A percentile compares a stretch with the other conserved stretches of the same genome.
Evolutionary conservation across 2,113 vertebrate species (phyloP).

Genomic region (Hemichromis elongatus): DNA sequence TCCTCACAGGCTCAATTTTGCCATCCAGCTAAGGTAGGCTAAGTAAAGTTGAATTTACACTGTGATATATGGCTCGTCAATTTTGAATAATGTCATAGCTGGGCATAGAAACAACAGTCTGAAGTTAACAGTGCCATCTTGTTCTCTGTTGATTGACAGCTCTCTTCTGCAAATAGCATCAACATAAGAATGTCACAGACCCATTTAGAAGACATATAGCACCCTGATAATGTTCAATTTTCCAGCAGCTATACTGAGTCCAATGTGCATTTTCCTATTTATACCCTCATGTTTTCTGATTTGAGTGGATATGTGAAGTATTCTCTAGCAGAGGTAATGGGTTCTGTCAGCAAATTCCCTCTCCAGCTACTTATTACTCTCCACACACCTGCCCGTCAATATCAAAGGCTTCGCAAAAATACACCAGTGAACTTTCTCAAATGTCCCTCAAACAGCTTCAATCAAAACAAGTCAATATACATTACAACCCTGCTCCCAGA

Average conservation of each 20-base stretch:
- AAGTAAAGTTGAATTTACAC: conserved; percentile 21
- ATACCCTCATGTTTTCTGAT: conserved; percentile 51
- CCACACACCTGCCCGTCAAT: conserved; percentile 43
- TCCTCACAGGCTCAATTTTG: background rate
- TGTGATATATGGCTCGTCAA: conserved; percentile 13
- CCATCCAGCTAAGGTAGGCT: background rate
- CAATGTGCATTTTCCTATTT: conserved; percentile 54
- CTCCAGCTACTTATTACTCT: conserved; percentile 48
- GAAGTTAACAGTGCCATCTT: conserved; percentile 17
- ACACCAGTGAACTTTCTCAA: conserved; percentile 43
- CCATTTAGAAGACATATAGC: conserved; percentile 46
- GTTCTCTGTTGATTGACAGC: conserved; percentile 46
- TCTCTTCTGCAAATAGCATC: conserved; percentile 10
- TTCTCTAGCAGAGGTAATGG: conserved; percentile 54
- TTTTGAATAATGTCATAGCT: conserved; percentile 19
- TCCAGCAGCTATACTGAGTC: conserved; percentile 16
- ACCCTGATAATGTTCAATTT: conserved; percentile 47
- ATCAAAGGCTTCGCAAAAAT: conserved; percentile 44
- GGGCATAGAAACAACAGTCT: conserved; percentile 24
- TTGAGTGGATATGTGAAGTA: conserved; percentile 54
- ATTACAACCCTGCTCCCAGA: conserved; percentile 9
- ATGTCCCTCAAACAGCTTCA: conserved; percentile 38
- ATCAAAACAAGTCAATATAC: conserved; percentile 50
- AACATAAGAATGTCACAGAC: conserved; percentile 28
- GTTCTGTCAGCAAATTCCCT: conserved; percentile 44